A percentile compares a stretch with the other conserved stretches of the same genome.
Conservation (phyloP, 2,797 vertebrate species). For the Chrosomus eos region DNA sequence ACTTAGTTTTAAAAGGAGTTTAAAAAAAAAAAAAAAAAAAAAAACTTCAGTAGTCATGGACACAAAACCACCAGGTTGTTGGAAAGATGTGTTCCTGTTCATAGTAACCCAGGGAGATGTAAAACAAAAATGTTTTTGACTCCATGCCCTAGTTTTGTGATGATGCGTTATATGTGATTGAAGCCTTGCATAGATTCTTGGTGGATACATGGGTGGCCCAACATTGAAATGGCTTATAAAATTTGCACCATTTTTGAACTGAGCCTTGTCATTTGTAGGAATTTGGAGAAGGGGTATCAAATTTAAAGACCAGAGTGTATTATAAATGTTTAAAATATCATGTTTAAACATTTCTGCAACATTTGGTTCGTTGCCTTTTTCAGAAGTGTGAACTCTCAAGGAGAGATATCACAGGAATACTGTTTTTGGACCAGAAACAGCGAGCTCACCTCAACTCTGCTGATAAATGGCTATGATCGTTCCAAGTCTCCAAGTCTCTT, state of each 20-base stretch:
- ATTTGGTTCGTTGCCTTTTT: conserved; percentile 34
- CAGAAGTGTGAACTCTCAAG: conserved; percentile 56
- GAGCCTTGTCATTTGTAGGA: conserved; percentile 52
- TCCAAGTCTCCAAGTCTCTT: conserved; percentile 47
- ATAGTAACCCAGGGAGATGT: conserved; percentile 41
- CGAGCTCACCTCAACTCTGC: conserved; percentile 46
- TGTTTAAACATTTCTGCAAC: conserved; percentile 48
- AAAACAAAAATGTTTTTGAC: conserved; percentile 50
- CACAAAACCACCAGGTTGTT: conserved; percentile 41
- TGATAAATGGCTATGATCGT: conserved; percentile 57
- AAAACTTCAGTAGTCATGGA: conserved; percentile 36
- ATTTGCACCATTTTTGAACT: conserved; percentile 54
- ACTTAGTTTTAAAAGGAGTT: no score
- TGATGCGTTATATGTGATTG: conserved; percentile 50
- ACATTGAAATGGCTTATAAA: conserved; percentile 56
- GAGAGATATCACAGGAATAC: conserved; percentile 52
- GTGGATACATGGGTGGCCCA: conserved; percentile 52
- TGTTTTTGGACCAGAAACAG: conserved; percentile 54
- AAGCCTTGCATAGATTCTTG: conserved; percentile 39
- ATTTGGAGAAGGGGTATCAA: conserved; percentile 35
- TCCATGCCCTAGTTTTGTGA: conserved; percentile 30
- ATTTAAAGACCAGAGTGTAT: conserved; percentile 51
- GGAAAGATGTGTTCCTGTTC: conserved; percentile 42
- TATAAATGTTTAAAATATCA: conserved; percentile 55
- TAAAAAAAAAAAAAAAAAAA: neutral